These are phyloP conservation scores for Xylota segnis DNA, from an alignment of 2,888 invertebrate genomes.

Conservation along the genomic window DNA sequence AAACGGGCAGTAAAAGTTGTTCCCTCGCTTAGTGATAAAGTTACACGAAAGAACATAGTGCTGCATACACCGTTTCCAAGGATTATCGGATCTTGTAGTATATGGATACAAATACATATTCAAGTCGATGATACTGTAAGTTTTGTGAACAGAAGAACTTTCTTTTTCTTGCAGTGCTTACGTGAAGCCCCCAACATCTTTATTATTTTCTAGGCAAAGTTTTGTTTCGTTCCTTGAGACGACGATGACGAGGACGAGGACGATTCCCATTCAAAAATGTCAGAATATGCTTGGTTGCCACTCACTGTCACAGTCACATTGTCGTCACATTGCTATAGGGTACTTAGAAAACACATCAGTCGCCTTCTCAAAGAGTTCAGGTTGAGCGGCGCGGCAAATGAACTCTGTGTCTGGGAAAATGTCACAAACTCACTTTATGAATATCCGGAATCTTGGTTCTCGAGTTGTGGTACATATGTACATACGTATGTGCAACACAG, in stretches of 20 bases:
- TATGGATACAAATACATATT: constrained; percentile 69
- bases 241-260: no score
- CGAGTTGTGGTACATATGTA: no score
- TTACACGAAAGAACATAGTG: constrained; percentile 26
- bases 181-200: constrained; percentile 24
- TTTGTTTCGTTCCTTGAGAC: constrained; percentile 33
- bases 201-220: constrained; percentile 32
- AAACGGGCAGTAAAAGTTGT: constrained; percentile 2
- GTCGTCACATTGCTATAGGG: constrained; percentile 63
- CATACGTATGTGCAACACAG: constrained; percentile 32
- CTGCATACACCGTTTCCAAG: constrained; percentile 25
- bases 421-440: constrained; percentile 59
- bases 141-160: constrained; percentile 9
- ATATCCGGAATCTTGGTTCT: constrained; percentile 65
- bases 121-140: constrained; percentile 74
- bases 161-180: not conserved
- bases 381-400: constrained; percentile 65
- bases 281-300: constrained; percentile 45
- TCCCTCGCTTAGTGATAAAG: constrained; percentile 21
- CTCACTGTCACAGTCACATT: constrained; percentile 61
- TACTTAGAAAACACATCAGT: constrained; percentile 42
- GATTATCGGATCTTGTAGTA: constrained; percentile 60
- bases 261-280: constrained; percentile 37
- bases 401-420: constrained; percentile 64
- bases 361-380: constrained; percentile 33